A percentile compares a stretch with the other conserved stretches of the same genome.
phyloP scores from a whole-genome alignment of 1,140 invertebrate genomes.

The Eumeta japonica region DNA sequence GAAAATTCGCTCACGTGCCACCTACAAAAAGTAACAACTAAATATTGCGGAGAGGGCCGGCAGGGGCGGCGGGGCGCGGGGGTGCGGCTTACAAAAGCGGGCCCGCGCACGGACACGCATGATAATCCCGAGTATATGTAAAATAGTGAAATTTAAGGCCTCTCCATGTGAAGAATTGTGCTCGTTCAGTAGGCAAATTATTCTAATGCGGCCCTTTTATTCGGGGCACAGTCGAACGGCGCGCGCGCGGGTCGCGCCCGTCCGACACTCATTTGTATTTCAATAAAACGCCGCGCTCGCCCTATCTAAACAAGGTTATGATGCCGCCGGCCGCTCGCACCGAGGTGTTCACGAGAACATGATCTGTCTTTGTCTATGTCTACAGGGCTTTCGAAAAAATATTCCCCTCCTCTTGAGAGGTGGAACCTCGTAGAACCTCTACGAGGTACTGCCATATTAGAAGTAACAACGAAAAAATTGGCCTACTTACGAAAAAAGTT shows the following conservation, averaged over 20 bases:
- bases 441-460: too few relatives aligned
- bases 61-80: too few relatives aligned
- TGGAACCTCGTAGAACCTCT: too few relatives aligned
- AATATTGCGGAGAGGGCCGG: constrained; percentile 51
- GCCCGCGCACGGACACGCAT: constrained; percentile 45
- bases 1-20: constrained; percentile 45
- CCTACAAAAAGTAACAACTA: constrained; percentile 55
- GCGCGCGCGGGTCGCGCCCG: constrained; percentile 16
- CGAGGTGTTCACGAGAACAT: too few relatives aligned
- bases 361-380: too few relatives aligned
- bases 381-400: too few relatives aligned
- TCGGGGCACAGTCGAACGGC: constrained; percentile 44
- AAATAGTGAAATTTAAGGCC: constrained; percentile 57
- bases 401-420: too few relatives aligned
- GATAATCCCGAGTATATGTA: constrained; percentile 53
- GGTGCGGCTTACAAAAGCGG: constrained; percentile 48
- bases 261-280: constrained; percentile 51
- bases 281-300: constrained; percentile 50
- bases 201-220: constrained; percentile 55
- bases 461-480: too few relatives aligned
- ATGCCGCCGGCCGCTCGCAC: too few relatives aligned
- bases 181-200: constrained; percentile 48
- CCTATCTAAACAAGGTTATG: constrained; percentile 50
- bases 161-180: constrained; percentile 56
- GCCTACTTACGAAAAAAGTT: too few relatives aligned